A percentile compares a stretch with the other conserved stretches of the same genome.
These are phyloP conservation scores for Platanista minor DNA, from an alignment of 2,113 vertebrate genomes.

Conservation along the genomic window DNA sequence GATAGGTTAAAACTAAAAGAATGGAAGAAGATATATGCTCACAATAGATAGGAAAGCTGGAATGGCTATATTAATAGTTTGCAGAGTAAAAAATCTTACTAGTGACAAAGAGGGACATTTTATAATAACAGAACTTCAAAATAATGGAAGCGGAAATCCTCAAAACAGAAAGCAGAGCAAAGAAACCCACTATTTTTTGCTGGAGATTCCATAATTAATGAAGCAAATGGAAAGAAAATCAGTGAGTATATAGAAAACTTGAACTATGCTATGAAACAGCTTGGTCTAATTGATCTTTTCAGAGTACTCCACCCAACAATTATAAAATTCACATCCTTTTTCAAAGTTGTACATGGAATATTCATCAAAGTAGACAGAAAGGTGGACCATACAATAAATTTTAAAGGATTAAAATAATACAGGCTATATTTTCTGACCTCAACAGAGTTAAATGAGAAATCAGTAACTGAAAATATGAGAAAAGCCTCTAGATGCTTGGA, in stretches of 20 bases:
- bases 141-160: not conserved
- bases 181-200: not conserved
- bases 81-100: not conserved
- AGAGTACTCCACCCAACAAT: not conserved
- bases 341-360: not conserved
- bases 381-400: not conserved
- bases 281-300: not conserved
- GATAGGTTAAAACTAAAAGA: not conserved
- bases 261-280: not conserved
- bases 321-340: not conserved
- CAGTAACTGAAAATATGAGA: not conserved
- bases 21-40: not conserved
- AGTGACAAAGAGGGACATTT: not conserved
- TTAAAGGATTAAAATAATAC: not conserved
- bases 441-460: slow-evolving; percentile 10
- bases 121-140: not conserved
- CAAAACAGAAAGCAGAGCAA: not conserved
- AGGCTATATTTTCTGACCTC: not conserved
- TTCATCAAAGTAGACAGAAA: not conserved
- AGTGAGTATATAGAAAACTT: not conserved
- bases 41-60: not conserved
- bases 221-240: not conserved
- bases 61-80: not conserved
- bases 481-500: not conserved
- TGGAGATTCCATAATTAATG: not conserved